Base-by-base conservation (phyloP, 1,140 invertebrate species). In the Macrotrachela quadricornifera region DNA sequence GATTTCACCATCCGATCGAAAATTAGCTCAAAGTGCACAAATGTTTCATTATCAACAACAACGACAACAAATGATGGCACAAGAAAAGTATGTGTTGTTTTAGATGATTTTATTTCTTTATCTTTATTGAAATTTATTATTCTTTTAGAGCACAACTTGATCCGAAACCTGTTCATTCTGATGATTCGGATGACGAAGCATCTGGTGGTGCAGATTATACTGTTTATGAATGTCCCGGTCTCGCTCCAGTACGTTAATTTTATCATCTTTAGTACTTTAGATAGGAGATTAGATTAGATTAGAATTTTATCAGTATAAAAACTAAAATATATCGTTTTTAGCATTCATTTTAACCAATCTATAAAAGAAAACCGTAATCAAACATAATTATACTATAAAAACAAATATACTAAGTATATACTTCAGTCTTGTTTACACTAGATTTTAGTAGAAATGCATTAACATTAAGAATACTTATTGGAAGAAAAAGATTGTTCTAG, bases 31-130 rank as follows among this genome's bases (percentile, higher is more conserved):
- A 63, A 91, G 85, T 38, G 91, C 90, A 1, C 90, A 95, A 66
- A 92, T 95, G 84, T 95, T 94, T 67, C 90, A 96, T 64, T 95
- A 94, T 69, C 90, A 95, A 64, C 88, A 95, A 65, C 88, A 95
- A 65, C 95, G 95, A 66, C 85, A 92, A 66, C 87, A 94, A 68
- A 92, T 94, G 72, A 73, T 77, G 48, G 74, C 76, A 51, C 67
- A 75, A 55, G 75, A 77, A 59, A 76, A 74, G 74, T 75, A 42
- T 17, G 38, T 14, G 2, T 38, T 36, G 6, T 4, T 4, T 47
- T 38, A 4, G 3, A 30, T 30, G 3, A 30, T 4, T 4, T 10
- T 11, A 3, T 38, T 13, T 14, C 2, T 15, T 50, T 14, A 11
- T 1, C 18, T 21, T 18, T 40, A 41, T 44, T 43, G 47, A 18